Evolutionary conservation across 2,113 vertebrate genomes (phyloP).

Genomic region (Xiphophorus hellerii): DNA sequence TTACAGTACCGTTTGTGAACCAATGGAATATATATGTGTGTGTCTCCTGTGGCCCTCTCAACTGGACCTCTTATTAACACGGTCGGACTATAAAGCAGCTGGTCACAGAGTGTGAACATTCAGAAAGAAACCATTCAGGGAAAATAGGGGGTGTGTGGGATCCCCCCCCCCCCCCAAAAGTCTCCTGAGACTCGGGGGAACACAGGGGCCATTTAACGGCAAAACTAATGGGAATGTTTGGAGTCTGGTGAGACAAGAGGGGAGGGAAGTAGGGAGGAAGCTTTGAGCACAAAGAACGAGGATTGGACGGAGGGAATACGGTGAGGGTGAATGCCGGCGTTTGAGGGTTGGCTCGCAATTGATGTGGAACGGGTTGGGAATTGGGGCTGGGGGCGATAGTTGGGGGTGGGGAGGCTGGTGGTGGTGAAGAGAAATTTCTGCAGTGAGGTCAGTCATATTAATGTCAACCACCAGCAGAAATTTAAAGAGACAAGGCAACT

Average conservation of each 20-base stretch:
- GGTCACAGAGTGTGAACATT: slow-evolving; percentile 76
- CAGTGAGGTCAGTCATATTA: slow-evolving; percentile 70
- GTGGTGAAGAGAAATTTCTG: slow-evolving; percentile 36
- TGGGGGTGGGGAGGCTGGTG: slow-evolving; percentile 1
- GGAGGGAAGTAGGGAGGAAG: slow-evolving; percentile 30
- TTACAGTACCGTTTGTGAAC: slow-evolving; percentile 43
- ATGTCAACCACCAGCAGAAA: slow-evolving; percentile 55
- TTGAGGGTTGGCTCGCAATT: slow-evolving; percentile 44
- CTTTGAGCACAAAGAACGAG: slow-evolving; percentile 12
- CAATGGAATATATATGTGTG: slow-evolving; percentile 52
- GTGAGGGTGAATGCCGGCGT: slow-evolving; percentile 25
- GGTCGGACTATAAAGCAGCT: slow-evolving; percentile 70
- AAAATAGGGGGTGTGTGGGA: slow-evolving; percentile 47
- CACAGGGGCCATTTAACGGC: slow-evolving; percentile 74
- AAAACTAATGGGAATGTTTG: slow-evolving; percentile 69
- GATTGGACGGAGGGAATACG: slow-evolving; percentile 35
- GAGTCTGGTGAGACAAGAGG: slow-evolving; percentile 44
- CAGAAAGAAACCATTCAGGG: slow-evolving; percentile 75
- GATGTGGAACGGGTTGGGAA: slow-evolving; percentile 67
- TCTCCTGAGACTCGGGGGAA: slow-evolving; percentile 68
- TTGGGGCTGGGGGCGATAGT: slow-evolving; percentile 47
- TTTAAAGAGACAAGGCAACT: slow-evolving; percentile 61
- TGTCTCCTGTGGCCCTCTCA: slow-evolving; percentile 57
- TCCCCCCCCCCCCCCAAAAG: slow-evolving; percentile 49
- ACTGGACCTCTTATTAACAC: slow-evolving; percentile 69